Evolutionary conservation across 1,140 invertebrate species (phyloP).

Genomic region (Druon quercuslanigerum): DNA sequence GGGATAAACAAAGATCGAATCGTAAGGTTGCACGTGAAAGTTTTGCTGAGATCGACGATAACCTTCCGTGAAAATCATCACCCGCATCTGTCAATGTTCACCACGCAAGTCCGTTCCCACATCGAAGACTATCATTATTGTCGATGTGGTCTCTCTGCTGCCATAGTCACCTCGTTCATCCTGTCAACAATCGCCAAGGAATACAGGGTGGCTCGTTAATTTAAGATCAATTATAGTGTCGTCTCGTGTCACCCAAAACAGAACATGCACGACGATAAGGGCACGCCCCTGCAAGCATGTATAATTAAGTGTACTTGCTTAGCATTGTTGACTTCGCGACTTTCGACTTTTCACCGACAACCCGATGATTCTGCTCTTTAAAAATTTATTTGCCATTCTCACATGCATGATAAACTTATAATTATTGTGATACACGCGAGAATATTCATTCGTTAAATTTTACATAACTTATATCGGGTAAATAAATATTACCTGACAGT

Average conservation of each 20-base stretch:
- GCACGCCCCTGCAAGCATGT: conserved; percentile 20
- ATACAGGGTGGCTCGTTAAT: conserved; percentile 61
- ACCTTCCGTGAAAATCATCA: conserved; percentile 28
- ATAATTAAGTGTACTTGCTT: conserved; percentile 11
- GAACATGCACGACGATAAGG: conserved; percentile 38
- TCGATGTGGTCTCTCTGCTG: conserved; percentile 3
- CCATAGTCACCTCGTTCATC: conserved; percentile 17
- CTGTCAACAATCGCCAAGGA: conserved; percentile 33
- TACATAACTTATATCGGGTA: too few species aligned
- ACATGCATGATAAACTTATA: too few species aligned
- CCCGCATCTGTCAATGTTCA: conserved; percentile 22
- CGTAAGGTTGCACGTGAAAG: conserved; percentile 1
- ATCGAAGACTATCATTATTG: conserved; percentile 27
- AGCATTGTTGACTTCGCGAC: background rate
- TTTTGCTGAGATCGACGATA: conserved; percentile 8
- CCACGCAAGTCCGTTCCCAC: conserved; percentile 17
- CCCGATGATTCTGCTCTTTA: too few species aligned
- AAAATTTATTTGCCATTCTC: too few species aligned
- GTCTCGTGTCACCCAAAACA: conserved; percentile 53
- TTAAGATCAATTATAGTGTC: conserved; percentile 61
- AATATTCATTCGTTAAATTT: too few species aligned
- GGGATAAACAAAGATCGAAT: conserved; percentile 9
- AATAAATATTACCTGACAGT: too few species aligned
- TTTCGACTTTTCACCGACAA: background rate
- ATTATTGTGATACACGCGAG: too few species aligned